Conservation (phyloP, 1,140 invertebrate species). For the Paracyclopina nana region DNA sequence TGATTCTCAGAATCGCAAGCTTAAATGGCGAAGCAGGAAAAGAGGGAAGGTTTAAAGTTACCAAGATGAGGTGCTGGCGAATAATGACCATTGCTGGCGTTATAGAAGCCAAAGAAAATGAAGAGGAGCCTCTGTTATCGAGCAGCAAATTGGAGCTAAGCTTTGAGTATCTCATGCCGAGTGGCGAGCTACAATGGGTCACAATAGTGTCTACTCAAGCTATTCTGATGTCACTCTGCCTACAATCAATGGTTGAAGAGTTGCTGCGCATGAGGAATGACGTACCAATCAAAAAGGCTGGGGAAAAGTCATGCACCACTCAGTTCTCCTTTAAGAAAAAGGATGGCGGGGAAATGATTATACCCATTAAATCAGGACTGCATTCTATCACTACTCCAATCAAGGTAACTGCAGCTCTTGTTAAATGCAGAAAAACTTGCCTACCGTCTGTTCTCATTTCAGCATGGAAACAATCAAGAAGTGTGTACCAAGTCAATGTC, state of each 20-base stretch:
- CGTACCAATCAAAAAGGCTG: slow-evolving; percentile 8
- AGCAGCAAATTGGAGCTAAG: slow-evolving; percentile 47
- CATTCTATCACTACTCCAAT: not conserved
- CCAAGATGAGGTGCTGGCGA: slow-evolving; percentile 85
- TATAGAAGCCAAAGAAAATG: slow-evolving; percentile 14
- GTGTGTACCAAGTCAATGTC: not conserved
- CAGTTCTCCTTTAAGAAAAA: not conserved
- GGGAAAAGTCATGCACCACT: slow-evolving; percentile 10
- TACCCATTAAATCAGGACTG: slow-evolving; percentile 2
- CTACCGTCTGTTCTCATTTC: not conserved
- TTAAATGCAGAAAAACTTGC: not conserved
- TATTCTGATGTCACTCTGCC: slow-evolving; percentile 79
- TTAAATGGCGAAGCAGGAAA: slow-evolving; percentile 28
- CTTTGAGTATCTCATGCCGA: slow-evolving; percentile 87
- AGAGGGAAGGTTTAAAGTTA: slow-evolving; percentile 74
- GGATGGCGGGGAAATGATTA: not conserved
- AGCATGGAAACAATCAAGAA: not conserved
- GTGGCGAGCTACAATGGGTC: slow-evolving; percentile 77
- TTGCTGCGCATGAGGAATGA: slow-evolving; percentile 58
- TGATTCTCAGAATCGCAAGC: slow-evolving; percentile 37
- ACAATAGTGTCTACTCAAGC: slow-evolving; percentile 70
- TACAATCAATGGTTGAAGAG: slow-evolving; percentile 88
- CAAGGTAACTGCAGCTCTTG: not conserved
- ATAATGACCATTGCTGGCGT: slow-evolving; percentile 42
- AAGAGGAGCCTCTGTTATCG: slow-evolving; percentile 6